A percentile compares a stretch with the other conserved stretches of the same genome.
Evolutionary conservation across 2,797 vertebrate genomes (phyloP).

Genomic region (Melanotaenia parkinsoni): DNA sequence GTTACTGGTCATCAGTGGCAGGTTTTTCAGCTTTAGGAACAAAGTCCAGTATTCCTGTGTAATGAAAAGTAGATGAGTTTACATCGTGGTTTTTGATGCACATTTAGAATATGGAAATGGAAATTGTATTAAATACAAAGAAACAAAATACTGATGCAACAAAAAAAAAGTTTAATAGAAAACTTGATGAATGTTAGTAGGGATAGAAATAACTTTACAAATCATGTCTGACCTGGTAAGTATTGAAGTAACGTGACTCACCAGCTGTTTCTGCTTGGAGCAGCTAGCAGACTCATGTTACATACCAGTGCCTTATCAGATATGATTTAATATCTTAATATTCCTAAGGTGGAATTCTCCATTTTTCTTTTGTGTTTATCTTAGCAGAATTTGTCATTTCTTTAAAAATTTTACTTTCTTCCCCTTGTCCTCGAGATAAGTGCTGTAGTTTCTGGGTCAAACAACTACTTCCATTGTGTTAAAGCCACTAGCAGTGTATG

Average conservation of each 20-base stretch:
- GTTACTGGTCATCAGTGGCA: constrained; percentile 31
- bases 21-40: constrained; percentile 35
- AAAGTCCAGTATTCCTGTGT: constrained; percentile 7
- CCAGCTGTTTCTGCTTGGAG: neutral
- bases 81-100: neutral
- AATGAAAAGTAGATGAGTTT: neutral
- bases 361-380: neutral
- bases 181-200: neutral
- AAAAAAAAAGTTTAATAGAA: neutral
- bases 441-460: neutral
- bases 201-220: neutral
- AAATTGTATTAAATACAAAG: neutral
- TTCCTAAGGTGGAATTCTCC: neutral
- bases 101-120: neutral
- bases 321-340: neutral
- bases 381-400: neutral
- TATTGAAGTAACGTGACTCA: neutral
- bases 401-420: too few relatives aligned
- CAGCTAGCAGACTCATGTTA: neutral
- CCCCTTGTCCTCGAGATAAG: neutral
- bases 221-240: neutral
- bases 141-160: neutral
- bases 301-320: neutral
- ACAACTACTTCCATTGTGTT: neutral
- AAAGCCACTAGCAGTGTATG: neutral